Evolutionary conservation across 2,797 vertebrate genomes (phyloP), one percentile per base, ranked within the genome.

Genomic region (Rhinophrynus dorsalis): DNA sequence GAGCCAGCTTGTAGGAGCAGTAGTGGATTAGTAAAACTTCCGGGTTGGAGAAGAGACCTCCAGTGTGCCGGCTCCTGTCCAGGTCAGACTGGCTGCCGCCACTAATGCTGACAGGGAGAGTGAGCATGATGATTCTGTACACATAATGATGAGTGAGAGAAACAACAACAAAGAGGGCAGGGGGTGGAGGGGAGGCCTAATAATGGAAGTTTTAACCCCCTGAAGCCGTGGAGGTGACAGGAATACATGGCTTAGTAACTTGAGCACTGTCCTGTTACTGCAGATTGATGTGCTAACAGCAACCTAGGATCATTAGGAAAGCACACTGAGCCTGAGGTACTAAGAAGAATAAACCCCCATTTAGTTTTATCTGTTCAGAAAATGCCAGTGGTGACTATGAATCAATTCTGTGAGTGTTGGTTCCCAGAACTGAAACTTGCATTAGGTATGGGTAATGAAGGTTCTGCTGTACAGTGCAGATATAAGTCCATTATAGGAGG

Each of bases 21-120:
- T 45, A 44, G 24, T 59, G 69, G 61, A 60, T 83, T 81, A 80
- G 77, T 78, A 79, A 77, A 74, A 68, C 77, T 84, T 87, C 81
- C 74, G 72, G 76, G 15, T 75, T 77, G 75, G 70, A 73, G 66
- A 77, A 69, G 76, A 85, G 79, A 80, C 77, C 83, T 83, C 82
- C 24, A 74, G 84, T 80, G 82, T 73, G 76, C 66, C 78, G 50
- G 78, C 69, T 77, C 83, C 85, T 84, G 87, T 85, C 86, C 84
- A 86, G 89, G 88, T 91, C 91, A 94, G 89, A 92, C 92, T 88
- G 87, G 77, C 87, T 90, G 90, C 90, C 78, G 86, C 92, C 85
- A 88, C 9, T 74, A 78, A 67, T 1, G 72, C 83, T 81, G 78
- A 78, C 73, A 80, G 80, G 60, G 74, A 84, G 76, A 75, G 73